Percentiles rank a stretch among this genome's conserved stretches.
Conservation (phyloP, 2,797 vertebrate species). For the Rhinoraja longicauda region DNA sequence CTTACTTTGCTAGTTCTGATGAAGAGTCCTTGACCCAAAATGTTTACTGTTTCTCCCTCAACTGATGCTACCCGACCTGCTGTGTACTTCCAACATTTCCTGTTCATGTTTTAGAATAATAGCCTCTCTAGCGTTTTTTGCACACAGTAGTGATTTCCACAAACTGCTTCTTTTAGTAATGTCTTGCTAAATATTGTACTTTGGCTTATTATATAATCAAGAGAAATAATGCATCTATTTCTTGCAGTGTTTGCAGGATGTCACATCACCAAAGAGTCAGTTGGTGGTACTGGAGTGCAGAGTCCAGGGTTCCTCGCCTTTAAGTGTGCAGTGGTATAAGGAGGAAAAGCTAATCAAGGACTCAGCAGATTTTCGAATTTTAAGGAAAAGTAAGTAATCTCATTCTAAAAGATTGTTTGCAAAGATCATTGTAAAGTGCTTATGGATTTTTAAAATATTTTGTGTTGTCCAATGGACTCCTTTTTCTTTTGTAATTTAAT, state of each 20-base stretch:
- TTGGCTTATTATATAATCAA: constrained; percentile 38
- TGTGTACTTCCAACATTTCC: no score
- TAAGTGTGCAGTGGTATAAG: constrained; percentile 77
- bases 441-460: neutral
- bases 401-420: neutral
- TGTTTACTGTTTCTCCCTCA: constrained; percentile 19
- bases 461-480: neutral
- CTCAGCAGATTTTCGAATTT: constrained; percentile 74
- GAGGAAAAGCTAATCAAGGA: constrained; percentile 66
- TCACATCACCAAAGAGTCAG: constrained; percentile 69
- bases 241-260: constrained; percentile 69
- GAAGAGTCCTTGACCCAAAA: neutral
- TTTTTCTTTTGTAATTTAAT: neutral
- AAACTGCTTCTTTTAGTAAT: neutral
- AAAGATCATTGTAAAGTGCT: neutral
- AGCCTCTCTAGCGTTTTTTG: no score
- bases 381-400: constrained; percentile 68
- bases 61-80: neutral
- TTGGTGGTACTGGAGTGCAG: constrained; percentile 74
- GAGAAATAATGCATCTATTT: constrained; percentile 13
- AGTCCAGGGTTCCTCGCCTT: constrained; percentile 61
- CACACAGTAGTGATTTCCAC: neutral
- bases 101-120: no score
- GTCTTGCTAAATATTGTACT: neutral
- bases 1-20: no score